Percentiles rank a stretch among this genome's conserved stretches.
These are phyloP conservation scores for Aproaerema taeniolella DNA, from an alignment of 2,888 invertebrate species.

Conservation along the genomic window DNA sequence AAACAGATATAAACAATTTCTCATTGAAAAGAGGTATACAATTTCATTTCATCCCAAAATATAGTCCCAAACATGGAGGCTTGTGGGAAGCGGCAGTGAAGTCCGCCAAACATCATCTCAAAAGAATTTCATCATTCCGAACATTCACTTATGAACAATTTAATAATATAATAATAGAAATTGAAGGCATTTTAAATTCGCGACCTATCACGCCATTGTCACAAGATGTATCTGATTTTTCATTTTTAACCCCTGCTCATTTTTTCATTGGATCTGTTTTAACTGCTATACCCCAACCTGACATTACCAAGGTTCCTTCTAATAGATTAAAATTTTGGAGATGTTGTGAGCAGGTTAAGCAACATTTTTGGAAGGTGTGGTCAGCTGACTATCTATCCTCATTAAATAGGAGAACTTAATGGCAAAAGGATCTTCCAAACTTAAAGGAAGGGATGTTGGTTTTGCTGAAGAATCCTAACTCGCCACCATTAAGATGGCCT, in stretches of 20 bases:
- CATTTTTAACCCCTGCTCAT: constrained; percentile 31
- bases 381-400: constrained; percentile 10
- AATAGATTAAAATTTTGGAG: constrained; percentile 9
- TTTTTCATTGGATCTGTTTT: constrained; percentile 29
- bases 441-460: constrained; percentile 15
- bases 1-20: not conserved
- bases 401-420: constrained; percentile 14
- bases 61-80: constrained; percentile 18
- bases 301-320: not conserved
- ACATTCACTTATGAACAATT: constrained; percentile 18
- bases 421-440: constrained; percentile 11
- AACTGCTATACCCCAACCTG: constrained; percentile 4
- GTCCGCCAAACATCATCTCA: constrained; percentile 15
- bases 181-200: constrained; percentile 28
- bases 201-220: constrained; percentile 27
- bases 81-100: constrained; percentile 18
- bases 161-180: constrained; percentile 14
- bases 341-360: constrained; percentile 1
- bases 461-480: constrained; percentile 11
- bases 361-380: constrained; percentile 17
- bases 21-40: constrained; percentile 2
- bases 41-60: constrained; percentile 19
- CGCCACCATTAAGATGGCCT: constrained; percentile 13
- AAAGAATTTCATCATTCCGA: not conserved
- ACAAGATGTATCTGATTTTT: constrained; percentile 22